These are phyloP conservation scores for Rhinoraja longicauda DNA, from an alignment of 2,797 vertebrate genomes.

Conservation along the genomic window DNA sequence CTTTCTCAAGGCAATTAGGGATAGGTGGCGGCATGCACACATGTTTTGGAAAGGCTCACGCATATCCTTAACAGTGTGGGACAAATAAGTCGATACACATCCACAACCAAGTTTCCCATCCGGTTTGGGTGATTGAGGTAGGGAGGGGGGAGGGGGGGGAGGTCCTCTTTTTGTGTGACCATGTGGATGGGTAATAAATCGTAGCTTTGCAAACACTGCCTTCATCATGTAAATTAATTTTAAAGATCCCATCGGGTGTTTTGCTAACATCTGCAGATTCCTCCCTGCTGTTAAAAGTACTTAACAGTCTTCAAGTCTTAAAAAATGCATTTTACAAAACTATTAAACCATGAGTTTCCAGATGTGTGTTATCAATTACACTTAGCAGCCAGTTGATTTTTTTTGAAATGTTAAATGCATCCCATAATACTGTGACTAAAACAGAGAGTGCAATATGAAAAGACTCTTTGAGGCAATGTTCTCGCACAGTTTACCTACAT, in stretches of 20 bases:
- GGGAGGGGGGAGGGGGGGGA: too few relatives aligned
- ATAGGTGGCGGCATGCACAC: too few relatives aligned
- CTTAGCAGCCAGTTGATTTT: not conserved
- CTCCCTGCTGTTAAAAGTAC: conserved; percentile 6
- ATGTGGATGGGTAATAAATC: too few relatives aligned
- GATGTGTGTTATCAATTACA: not conserved
- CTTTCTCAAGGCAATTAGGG: too few relatives aligned
- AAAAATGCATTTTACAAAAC: conserved; percentile 19
- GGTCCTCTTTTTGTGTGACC: too few relatives aligned
- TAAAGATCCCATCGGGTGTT: not conserved
- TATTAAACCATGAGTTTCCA: not conserved
- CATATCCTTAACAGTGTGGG: too few relatives aligned
- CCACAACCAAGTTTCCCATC: too few relatives aligned
- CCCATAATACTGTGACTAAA: not conserved
- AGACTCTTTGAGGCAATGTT: not conserved
- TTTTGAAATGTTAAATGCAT: not conserved
- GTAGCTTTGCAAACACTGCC: too few relatives aligned
- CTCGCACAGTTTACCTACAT: not conserved
- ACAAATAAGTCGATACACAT: too few relatives aligned
- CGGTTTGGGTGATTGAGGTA: too few relatives aligned
- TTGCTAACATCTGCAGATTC: not conserved
- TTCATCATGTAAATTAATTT: too few relatives aligned
- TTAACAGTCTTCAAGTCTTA: not conserved
- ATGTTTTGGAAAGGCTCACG: too few relatives aligned
- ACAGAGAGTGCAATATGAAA: not conserved